Evolutionary conservation across 2,113 vertebrate species (phyloP).

Genomic region (Catharus fuscescens): DNA sequence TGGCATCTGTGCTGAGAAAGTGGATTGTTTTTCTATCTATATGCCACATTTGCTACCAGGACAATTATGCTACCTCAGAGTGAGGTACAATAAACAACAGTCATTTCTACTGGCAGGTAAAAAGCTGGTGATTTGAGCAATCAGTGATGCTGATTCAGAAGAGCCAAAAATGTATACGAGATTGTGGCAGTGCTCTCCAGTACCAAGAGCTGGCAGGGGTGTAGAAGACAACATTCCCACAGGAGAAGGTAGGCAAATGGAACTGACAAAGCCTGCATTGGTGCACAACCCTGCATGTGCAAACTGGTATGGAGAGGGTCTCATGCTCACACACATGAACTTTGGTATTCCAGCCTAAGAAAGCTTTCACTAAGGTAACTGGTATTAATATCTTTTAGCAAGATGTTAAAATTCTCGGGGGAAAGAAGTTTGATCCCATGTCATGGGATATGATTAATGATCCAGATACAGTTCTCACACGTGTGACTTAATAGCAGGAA

Average conservation of each 20-base stretch:
- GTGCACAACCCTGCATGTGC: accelerated
- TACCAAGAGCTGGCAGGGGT: background rate
- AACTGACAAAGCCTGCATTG: background rate
- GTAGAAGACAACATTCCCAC: background rate
- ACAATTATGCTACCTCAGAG: background rate
- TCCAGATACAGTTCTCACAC: background rate
- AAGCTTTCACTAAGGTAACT: background rate
- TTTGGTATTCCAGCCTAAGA: background rate
- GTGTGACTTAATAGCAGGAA: background rate
- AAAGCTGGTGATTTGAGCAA: background rate
- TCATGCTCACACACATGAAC: accelerated
- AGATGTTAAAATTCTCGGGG: background rate
- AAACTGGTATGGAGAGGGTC: accelerated
- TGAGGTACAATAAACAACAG: background rate
- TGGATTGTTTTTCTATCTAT: background rate
- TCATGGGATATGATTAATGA: background rate
- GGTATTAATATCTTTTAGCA: background rate
- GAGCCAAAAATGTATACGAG: background rate
- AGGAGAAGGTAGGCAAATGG: background rate
- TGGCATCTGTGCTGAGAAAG: background rate
- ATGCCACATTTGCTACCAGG: background rate
- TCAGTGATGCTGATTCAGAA: background rate
- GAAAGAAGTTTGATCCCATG: background rate
- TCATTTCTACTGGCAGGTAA: background rate
- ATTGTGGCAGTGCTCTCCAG: background rate